Evolutionary conservation across 1,140 invertebrate species (phyloP).

Genomic region (Panagrolaimus sp.): DNA sequence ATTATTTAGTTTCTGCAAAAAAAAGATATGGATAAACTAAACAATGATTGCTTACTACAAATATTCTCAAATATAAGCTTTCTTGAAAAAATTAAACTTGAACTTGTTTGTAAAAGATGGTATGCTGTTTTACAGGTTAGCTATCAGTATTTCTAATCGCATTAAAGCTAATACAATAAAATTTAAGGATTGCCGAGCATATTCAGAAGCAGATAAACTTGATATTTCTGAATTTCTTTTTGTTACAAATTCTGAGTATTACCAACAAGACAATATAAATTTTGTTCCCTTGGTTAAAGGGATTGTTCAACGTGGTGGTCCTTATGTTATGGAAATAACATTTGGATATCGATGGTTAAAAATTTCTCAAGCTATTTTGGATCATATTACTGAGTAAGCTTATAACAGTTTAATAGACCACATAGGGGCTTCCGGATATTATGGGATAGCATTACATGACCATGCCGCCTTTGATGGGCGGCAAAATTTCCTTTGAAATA

Average conservation of each 20-base stretch:
- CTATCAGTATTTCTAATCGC: no score
- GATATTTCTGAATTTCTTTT: constrained; percentile 16
- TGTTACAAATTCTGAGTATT: not conserved
- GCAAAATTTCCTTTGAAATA: no score
- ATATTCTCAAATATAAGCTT: constrained; percentile 4
- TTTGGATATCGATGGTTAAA: constrained; percentile 26
- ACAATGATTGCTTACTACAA: not conserved
- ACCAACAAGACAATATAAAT: constrained; percentile 10
- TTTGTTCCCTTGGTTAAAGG: constrained; percentile 23
- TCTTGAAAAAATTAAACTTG: constrained; percentile 24
- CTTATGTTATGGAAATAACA: constrained; percentile 19
- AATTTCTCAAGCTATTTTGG: constrained; percentile 26
- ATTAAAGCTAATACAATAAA: no score
- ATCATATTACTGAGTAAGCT: constrained; percentile 21
- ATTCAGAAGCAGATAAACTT: not conserved
- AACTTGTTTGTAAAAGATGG: constrained; percentile 26
- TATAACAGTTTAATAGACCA: no score
- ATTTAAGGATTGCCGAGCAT: not conserved
- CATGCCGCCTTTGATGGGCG: no score
- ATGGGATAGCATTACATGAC: no score
- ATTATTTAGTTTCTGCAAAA: no score
- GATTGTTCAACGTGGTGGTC: constrained; percentile 26
- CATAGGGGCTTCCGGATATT: no score
- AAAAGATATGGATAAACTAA: constrained; percentile 12
- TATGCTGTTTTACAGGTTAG: constrained; percentile 22